A percentile compares a stretch with the other conserved stretches of the same genome.
Evolutionary conservation across 2,888 invertebrate species (phyloP).

Genomic region (Syrphus vitripennis): DNA sequence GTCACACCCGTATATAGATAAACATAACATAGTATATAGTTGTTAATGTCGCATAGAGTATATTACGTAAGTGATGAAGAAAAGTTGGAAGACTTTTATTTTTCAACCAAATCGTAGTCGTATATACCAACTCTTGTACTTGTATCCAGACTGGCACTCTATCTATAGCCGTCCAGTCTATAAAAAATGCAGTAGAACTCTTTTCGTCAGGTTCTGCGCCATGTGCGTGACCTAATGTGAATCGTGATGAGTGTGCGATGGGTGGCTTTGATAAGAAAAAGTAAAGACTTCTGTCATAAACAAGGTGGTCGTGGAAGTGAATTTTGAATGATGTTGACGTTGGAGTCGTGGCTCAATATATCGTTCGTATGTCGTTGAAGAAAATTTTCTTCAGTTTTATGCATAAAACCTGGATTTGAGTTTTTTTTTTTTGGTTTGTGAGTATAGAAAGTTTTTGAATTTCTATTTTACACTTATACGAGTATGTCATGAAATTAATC

Average conservation of each 20-base stretch:
- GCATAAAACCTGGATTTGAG: neutral
- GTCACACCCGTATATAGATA: neutral
- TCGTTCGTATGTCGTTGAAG: neutral
- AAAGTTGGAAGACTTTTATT: neutral
- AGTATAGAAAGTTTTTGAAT: neutral
- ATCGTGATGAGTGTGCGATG: constrained; percentile 21
- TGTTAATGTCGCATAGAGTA: neutral
- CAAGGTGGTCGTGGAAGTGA: constrained; percentile 36
- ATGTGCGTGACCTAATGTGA: constrained; percentile 66
- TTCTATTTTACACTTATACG: neutral
- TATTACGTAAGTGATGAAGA: neutral
- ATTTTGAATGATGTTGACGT: constrained; percentile 25
- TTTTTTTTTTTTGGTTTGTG: neutral
- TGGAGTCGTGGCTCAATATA: neutral
- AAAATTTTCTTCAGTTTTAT: neutral
- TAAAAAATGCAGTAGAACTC: constrained; percentile 18
- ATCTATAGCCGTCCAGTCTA: constrained; percentile 25
- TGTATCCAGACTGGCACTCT: neutral
- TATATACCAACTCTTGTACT: too few relatives aligned
- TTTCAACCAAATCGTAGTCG: too few relatives aligned
- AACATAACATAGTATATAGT: neutral
- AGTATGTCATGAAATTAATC: too few relatives aligned
- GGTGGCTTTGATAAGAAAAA: constrained; percentile 39
- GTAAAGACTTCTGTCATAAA: neutral
- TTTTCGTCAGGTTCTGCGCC: constrained; percentile 41